Evolutionary conservation across 2,113 vertebrate species (phyloP).

Genomic region (Peromyscus californicus): DNA sequence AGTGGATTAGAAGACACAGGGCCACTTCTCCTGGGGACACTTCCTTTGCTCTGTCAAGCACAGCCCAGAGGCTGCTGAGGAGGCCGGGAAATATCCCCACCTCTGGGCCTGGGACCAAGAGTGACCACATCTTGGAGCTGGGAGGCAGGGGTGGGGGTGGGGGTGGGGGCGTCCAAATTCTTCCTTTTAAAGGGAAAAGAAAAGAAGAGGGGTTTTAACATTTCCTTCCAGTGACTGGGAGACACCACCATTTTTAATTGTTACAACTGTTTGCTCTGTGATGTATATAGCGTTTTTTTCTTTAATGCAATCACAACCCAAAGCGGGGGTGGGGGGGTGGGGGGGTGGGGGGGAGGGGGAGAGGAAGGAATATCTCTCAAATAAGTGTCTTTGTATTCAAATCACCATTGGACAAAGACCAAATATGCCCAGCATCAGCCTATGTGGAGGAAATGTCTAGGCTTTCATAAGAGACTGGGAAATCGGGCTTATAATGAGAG

Average conservation of each 20-base stretch:
- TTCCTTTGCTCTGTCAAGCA: background rate
- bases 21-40: background rate
- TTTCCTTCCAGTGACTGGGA: slow-evolving; percentile 17
- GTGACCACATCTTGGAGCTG: slow-evolving; percentile 21
- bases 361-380: background rate
- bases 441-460: slow-evolving; percentile 71
- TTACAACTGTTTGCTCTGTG: background rate
- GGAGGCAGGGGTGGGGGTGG: background rate
- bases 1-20: background rate
- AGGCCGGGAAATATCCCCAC: background rate
- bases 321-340: background rate
- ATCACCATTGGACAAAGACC: slow-evolving; percentile 76
- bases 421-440: slow-evolving; percentile 67
- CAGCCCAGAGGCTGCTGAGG: background rate
- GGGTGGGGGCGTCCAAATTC: background rate
- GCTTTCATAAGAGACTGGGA: slow-evolving; percentile 77
- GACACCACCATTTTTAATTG: slow-evolving; percentile 44
- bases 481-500: slow-evolving; percentile 78
- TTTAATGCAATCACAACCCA: background rate
- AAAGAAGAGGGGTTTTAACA: background rate
- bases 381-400: slow-evolving; percentile 75
- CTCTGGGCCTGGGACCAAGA: slow-evolving; percentile 62
- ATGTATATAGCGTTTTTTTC: slow-evolving; percentile 3
- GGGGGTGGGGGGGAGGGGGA: too few relatives aligned
- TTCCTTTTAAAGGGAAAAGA: slow-evolving; percentile 42